Base-by-base conservation (phyloP, 2,797 vertebrate genomes). In the Acanthis flammea region DNA sequence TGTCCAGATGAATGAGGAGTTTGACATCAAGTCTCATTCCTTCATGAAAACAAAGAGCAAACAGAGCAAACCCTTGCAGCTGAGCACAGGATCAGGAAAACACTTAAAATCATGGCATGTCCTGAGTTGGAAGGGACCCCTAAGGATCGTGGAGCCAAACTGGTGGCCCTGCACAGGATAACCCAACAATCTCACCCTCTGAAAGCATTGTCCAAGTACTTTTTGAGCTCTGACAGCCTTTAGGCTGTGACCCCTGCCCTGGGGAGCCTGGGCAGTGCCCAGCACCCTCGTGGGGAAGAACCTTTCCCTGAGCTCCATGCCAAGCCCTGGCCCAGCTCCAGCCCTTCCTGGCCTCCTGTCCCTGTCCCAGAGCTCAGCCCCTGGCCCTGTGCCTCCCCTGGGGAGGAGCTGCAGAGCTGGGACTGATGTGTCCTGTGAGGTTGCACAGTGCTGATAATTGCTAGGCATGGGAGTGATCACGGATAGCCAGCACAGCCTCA, bases 291-390 rank as follows among this genome's bases (percentile, higher is more conserved):
- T 8, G 39, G 53, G 53, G 5, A 44, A 51, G 60, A 53, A 27
- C 33, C 17, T 47, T 60, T 11, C 3, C 47, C 47, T 67, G 47
- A 61, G 10, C 3, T 42, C 68, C 41, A 17, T 48, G 15, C 54
- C 54, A 47, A 19, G 0, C 7, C 55, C 39, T 80, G 68, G 5
- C 33, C 12, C 45, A 73, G 61, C 53, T 35, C 25, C 61, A 74
- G 68, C 68, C 1, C 0, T 47, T 39, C 5, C 47, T 58, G 4
- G 54, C 25, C 0, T 28, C 39, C 67, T 60, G 51, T 24, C 39
- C 45, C 71, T 60, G 54, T 22, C 30, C 39, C 68, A 80, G 61
- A 74, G 18, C 68, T 88, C 68, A 80, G 53, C 14, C 1, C 39
- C 45, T 33, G 60, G 11, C 60, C 39, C 14, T 79, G 44, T 1